These are phyloP conservation scores for Cerastis rubricosa DNA, from an alignment of 2,888 invertebrate species.

Conservation along the genomic window DNA sequence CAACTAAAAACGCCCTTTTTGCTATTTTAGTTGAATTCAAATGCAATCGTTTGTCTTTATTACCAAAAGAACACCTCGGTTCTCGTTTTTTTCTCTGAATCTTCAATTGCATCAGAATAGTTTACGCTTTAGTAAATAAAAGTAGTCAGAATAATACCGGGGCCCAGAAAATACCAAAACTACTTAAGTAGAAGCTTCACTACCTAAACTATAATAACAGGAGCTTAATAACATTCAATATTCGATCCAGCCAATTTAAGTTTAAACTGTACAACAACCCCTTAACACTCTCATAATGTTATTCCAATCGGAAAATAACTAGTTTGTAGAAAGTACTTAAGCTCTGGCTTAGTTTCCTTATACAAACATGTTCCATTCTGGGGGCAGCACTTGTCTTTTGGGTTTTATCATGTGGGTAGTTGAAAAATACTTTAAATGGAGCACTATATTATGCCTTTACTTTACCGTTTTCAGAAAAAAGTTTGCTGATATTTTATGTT, in stretches of 20 bases:
- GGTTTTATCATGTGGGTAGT: slow-evolving; percentile 11
- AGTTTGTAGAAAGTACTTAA: slow-evolving; percentile 50
- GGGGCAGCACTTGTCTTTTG: slow-evolving; percentile 27
- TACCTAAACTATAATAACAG: slow-evolving; percentile 25
- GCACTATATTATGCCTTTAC: neutral
- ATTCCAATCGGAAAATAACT: slow-evolving; percentile 65
- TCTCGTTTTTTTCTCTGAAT: neutral
- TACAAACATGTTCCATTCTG: slow-evolving; percentile 38
- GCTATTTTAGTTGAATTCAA: neutral
- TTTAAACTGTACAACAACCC: slow-evolving; percentile 31
- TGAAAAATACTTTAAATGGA: neutral
- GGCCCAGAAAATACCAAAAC: neutral
- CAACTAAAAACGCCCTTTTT: neutral
- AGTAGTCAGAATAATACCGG: neutral
- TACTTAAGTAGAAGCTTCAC: slow-evolving; percentile 4
- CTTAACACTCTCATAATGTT: slow-evolving; percentile 60
- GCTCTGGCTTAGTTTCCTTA: slow-evolving; percentile 33
- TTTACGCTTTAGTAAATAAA: neutral
- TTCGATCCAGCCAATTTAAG: slow-evolving; percentile 27
- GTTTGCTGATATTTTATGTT: neutral
- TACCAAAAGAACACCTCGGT: neutral
- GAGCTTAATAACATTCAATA: slow-evolving; percentile 33
- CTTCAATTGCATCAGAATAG: neutral
- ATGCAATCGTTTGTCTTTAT: too few relatives aligned
- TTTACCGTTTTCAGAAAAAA: neutral